A percentile compares a stretch with the other conserved stretches of the same genome.
Evolutionary conservation across 2,888 invertebrate genomes (phyloP).

Genomic region (Leptopilina syphax): DNA sequence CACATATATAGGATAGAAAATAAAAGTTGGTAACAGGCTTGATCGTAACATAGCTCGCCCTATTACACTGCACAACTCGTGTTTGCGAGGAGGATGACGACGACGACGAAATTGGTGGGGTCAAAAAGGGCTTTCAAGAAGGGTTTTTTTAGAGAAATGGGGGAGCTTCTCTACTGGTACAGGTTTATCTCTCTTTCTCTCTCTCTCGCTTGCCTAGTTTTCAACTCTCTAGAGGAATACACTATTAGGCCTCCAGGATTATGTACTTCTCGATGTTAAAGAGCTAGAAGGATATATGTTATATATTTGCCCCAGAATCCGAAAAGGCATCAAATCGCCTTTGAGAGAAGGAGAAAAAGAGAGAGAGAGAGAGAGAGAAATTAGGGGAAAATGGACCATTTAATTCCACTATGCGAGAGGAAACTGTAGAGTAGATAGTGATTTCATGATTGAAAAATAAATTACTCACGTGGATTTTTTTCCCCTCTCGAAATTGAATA

Average conservation of each 20-base stretch:
- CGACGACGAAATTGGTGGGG: conserved; percentile 54
- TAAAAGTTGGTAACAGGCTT: conserved; percentile 24
- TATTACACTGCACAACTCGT: conserved; percentile 24
- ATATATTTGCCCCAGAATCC: conserved; percentile 34
- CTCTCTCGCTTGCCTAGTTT: conserved; percentile 6
- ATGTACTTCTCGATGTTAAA: conserved; percentile 65
- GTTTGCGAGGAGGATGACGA: conserved; percentile 46
- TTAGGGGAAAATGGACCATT: conserved; percentile 43
- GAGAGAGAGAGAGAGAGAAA: neutral
- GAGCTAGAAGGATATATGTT: conserved; percentile 46
- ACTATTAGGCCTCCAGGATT: conserved; percentile 70
- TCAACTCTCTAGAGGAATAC: conserved; percentile 66
- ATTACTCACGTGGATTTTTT: neutral
- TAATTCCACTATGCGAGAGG: conserved; percentile 15
- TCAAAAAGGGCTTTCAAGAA: conserved; percentile 45
- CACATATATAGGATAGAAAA: conserved; percentile 24
- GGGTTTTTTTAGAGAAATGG: conserved; percentile 37
- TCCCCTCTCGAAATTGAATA: neutral
- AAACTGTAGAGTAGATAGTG: neutral
- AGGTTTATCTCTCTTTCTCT: conserved; percentile 35
- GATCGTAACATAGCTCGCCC: conserved; percentile 32
- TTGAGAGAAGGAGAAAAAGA: conserved; percentile 31
- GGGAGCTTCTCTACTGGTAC: conserved; percentile 27
- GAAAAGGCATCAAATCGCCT: conserved; percentile 31
- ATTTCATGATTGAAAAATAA: conserved; percentile 40